Evolutionary conservation across 2,797 vertebrate genomes (phyloP), one percentile per base, ranked within the genome.

Genomic region (Phoebastria nigripes): DNA sequence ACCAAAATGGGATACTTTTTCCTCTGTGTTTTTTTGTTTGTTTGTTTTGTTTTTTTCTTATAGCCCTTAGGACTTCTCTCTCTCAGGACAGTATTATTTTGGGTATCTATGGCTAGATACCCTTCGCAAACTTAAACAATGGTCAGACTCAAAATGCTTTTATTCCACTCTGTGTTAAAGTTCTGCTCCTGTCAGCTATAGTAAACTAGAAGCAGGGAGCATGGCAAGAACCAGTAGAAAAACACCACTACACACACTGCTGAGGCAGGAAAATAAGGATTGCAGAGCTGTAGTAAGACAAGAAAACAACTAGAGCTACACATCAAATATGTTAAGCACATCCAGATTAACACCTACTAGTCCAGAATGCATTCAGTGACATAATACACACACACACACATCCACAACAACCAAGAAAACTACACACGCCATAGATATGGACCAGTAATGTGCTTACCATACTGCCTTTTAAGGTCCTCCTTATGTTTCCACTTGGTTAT

Each of bases 401-500:
- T 11, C 26, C 31, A 4, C 52, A 82, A 9, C 17, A 4, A 31
- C 16, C 1, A 22, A 24, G 2, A 37, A 29, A 59, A 28, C 5
- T 6, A 19, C 17, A 0, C 5, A 6, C 0, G 0, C 11, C 42
- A 13, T 1, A 33, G 47, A 19, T 5, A 59, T 0, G 9, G 46
- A 19, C n/a, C 3, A 55, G 42, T 11, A 3, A 56, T 5, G 51
- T 19, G 66, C 98, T 97, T 83, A 99, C 99, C 99, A 95, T 95
- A 69, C 93, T 96, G 98, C 97, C 98, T 98, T 97, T 98, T 99
- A 65, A 98, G 98, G 24, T 98, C 98, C 95, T 99, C 98, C 89
- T 96, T 99, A 63, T 94, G 97, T 95, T 99, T 96, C 99, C 99
- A 99, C 85, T 96, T 99, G 59, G 67, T 97, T 83, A 99, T 97